Evolutionary conservation across 2,888 invertebrate genomes (phyloP).

Genomic region (Julus scandinavius): DNA sequence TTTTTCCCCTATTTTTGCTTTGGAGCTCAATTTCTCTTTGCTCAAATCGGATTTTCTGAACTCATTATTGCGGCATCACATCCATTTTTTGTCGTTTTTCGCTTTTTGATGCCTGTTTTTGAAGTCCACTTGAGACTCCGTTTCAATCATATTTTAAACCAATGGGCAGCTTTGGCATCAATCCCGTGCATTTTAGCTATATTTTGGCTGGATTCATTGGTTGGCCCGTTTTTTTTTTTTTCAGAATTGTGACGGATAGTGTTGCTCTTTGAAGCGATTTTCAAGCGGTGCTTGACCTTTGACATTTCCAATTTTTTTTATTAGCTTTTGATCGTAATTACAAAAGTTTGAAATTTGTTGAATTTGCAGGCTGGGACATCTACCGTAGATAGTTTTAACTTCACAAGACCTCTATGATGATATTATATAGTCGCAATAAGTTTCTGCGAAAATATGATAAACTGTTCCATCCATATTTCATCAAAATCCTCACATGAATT

Average conservation of each 20-base stretch:
- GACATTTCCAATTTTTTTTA: background rate
- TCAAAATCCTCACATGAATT: too few relatives aligned
- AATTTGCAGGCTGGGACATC: background rate
- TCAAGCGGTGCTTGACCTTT: background rate
- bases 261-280: background rate
- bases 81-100: constrained; percentile 42
- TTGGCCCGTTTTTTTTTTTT: background rate
- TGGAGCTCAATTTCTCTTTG: constrained; percentile 24
- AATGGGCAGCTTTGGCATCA: constrained; percentile 35
- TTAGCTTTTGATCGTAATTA: background rate
- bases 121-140: constrained; percentile 42
- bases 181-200: constrained; percentile 16
- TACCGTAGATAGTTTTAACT: too few relatives aligned
- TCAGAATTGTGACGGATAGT: background rate
- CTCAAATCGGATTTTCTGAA: constrained; percentile 38
- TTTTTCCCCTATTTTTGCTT: background rate
- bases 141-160: constrained; percentile 39
- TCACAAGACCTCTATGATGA: too few relatives aligned
- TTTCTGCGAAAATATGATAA: too few relatives aligned
- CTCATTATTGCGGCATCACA: constrained; percentile 12
- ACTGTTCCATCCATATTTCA: too few relatives aligned
- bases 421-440: too few relatives aligned
- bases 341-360: background rate
- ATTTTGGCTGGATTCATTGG: background rate
- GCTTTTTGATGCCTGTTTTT: constrained; percentile 38